Evolutionary conservation across 2,113 vertebrate genomes (phyloP), one percentile per base, ranked within the genome.

Genomic region (Carassius gibelio): DNA sequence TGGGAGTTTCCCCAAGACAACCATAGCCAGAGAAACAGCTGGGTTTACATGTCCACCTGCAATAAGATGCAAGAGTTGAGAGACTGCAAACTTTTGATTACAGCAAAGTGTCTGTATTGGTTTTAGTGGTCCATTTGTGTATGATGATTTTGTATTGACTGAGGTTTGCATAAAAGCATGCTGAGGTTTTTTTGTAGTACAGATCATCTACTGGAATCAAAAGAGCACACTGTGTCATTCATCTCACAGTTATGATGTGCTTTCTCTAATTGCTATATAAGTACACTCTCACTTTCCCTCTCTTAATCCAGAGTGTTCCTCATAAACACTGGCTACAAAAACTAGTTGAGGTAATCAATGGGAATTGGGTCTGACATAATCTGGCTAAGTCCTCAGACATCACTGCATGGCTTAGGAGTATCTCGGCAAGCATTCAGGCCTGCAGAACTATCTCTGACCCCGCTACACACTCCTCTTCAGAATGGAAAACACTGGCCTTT

Each of bases 21-120:
- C 96, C 97, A 99, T 96, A 77, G 97, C 97, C 82, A 99, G 94
- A 85, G 98, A 96, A 81, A 99, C 96, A 0, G 98, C 98, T 14
- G 98, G 98, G 92, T 99, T 99, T 86, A 99, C 92, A 50, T 99
- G 98, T 38, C 95, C 98, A 85, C 98, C 98, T 99, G 90, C 42
- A 92, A 57, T 61, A 1, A 87, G 34, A 87, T 17, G 19, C 52
- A 74, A 21, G 38, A 64, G 2, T 10, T 66, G 36, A 62, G 55
- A n/a, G 13, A 42, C 30, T 61, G 7, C 2, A 57, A 69, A 59
- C 34, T 26, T 23, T 42, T 57, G 21, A 76, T 64, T 8, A 79
- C 19, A 11, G 59, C 21, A 7, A n/a, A 59, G n/a, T 42, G 10
- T 11, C n/a, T 62, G 23, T 19, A n/a, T 34, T 10, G 10, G 8